phyloP scores from a whole-genome alignment of 2,797 vertebrate genomes.

The Peromyscus melanophrys region DNA sequence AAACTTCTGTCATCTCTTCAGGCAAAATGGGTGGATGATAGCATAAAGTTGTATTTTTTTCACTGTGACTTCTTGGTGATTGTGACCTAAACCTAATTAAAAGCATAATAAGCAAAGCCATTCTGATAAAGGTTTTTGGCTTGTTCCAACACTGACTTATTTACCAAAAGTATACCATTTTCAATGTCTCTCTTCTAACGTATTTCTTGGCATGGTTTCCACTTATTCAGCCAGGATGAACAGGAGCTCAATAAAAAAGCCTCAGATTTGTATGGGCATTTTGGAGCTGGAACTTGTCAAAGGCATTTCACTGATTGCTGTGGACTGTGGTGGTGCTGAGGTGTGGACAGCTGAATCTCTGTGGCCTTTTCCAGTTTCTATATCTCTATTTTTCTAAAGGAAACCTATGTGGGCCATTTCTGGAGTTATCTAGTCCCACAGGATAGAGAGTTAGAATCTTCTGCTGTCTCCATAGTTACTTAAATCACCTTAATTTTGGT shows the following conservation, averaged over 20 bases:
- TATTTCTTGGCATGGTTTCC: conserved; percentile 45
- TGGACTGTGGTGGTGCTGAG: background rate
- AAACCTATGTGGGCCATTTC: conserved; percentile 7
- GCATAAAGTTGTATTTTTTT: conserved; percentile 60
- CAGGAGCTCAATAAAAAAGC: conserved; percentile 26
- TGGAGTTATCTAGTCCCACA: background rate
- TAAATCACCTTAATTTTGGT: background rate
- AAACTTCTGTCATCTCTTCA: conserved; percentile 82
- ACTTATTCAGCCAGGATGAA: conserved; percentile 20
- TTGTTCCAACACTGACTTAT: conserved; percentile 43
- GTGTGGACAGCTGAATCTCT: background rate
- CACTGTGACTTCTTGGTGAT: conserved; percentile 72
- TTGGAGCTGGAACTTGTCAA: background rate
- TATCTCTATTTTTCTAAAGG: conserved; percentile 52
- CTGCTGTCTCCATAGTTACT: background rate
- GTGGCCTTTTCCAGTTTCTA: background rate
- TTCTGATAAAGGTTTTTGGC: conserved; percentile 31
- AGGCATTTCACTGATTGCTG: background rate
- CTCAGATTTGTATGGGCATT: conserved; percentile 24
- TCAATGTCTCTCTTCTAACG: conserved; percentile 57
- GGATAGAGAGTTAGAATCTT: background rate
- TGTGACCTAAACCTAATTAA: conserved; percentile 87
- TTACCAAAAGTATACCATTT: conserved; percentile 17
- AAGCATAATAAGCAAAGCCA: conserved; percentile 73
- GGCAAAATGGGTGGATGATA: conserved; percentile 88